These are phyloP conservation scores for Pungitius pungitius DNA, from an alignment of 2,113 vertebrate genomes.

Conservation along the genomic window DNA sequence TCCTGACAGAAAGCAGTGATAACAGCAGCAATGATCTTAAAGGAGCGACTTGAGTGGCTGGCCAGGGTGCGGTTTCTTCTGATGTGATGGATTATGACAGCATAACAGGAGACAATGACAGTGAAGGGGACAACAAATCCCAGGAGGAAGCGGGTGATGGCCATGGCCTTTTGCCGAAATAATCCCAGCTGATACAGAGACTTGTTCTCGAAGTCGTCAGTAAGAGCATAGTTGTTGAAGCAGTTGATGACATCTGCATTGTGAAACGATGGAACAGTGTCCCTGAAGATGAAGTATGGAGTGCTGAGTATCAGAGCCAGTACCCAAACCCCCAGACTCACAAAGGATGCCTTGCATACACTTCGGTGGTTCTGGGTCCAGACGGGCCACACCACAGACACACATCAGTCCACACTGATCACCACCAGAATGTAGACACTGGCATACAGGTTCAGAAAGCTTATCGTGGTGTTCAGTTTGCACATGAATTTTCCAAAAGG, in stretches of 20 bases:
- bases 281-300: slow-evolving; percentile 78
- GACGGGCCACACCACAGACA: slow-evolving; percentile 84
- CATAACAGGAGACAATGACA: slow-evolving; percentile 85
- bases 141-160: slow-evolving; percentile 79
- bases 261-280: slow-evolving; percentile 59
- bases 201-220: slow-evolving; percentile 61
- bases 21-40: slow-evolving; percentile 87
- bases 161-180: slow-evolving; percentile 77
- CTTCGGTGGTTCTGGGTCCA: slow-evolving; percentile 87
- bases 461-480: slow-evolving; percentile 79
- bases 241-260: slow-evolving; percentile 69
- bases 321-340: slow-evolving; percentile 82
- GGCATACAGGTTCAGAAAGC: slow-evolving; percentile 84
- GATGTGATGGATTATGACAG: slow-evolving; percentile 81
- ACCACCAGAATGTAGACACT: slow-evolving; percentile 86
- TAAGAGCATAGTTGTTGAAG: slow-evolving; percentile 74
- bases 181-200: slow-evolving; percentile 48
- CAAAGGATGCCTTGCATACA: slow-evolving; percentile 71
- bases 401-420: slow-evolving; percentile 85
- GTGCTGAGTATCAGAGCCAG: slow-evolving; percentile 82
- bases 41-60: slow-evolving; percentile 80
- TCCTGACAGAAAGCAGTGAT: too few relatives aligned
- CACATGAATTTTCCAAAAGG: slow-evolving; percentile 86
- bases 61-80: slow-evolving; percentile 79
- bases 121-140: slow-evolving; percentile 87